These are phyloP conservation scores for Phortica magna DNA, from an alignment of 2,888 invertebrate genomes.

Conservation along the genomic window DNA sequence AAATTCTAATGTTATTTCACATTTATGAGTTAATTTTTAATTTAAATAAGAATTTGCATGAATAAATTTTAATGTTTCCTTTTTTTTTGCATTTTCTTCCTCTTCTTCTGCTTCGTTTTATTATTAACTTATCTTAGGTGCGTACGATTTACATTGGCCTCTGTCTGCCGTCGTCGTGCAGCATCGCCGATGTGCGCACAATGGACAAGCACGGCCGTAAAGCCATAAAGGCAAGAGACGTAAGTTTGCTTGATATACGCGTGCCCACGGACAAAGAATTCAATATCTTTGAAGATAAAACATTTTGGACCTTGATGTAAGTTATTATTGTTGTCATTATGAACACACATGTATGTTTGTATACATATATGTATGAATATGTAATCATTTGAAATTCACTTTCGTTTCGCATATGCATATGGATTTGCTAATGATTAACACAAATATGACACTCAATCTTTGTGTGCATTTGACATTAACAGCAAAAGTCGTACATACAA, in stretches of 20 bases:
- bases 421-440: conserved; percentile 11
- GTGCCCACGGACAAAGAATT: conserved; percentile 84
- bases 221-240: conserved; percentile 78
- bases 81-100: background rate
- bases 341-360: background rate
- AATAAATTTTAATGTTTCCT: background rate
- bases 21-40: conserved; percentile 2
- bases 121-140: conserved; percentile 78
- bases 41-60: conserved; percentile 1
- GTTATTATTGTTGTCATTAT: conserved; percentile 55
- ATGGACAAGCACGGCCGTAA: conserved; percentile 81
- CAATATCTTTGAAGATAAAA: conserved; percentile 83
- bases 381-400: conserved; percentile 33
- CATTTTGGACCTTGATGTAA: conserved; percentile 86
- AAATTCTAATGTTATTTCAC: background rate
- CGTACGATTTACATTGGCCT: conserved; percentile 86
- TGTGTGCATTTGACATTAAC: conserved; percentile 49
- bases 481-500: too few species aligned
- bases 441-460: conserved; percentile 15
- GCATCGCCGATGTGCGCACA: conserved; percentile 81
- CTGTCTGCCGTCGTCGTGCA: conserved; percentile 86
- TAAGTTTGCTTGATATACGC: conserved; percentile 83
- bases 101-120: background rate
- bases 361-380: background rate
- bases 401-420: conserved; percentile 5